A percentile compares a stretch with the other conserved stretches of the same genome.
phyloP scores from a whole-genome alignment of 1,140 invertebrate genomes.

The Meloidogyne hapla region DNA sequence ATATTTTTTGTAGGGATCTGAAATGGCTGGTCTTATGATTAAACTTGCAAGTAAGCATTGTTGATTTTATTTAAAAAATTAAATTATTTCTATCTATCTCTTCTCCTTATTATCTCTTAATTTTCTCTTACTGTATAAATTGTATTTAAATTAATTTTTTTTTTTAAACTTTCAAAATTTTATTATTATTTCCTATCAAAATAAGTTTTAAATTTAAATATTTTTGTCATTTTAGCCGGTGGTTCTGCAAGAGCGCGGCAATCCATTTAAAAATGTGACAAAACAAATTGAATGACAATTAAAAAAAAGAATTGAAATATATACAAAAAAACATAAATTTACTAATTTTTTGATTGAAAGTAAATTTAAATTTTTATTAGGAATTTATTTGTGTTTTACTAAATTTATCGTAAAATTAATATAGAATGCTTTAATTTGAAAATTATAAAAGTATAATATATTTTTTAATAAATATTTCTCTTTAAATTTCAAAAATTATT shows the following conservation, averaged over 20 bases:
- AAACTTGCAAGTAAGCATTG: slow-evolving; percentile 30
- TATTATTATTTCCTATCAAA: too few species aligned
- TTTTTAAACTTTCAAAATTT: too few species aligned
- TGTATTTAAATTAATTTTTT: background rate
- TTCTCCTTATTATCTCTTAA: background rate
- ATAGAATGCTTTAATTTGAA: background rate
- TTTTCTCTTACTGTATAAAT: background rate
- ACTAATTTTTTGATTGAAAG: too few species aligned
- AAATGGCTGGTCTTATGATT: slow-evolving; percentile 30
- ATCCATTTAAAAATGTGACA: background rate
- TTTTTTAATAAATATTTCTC: background rate
- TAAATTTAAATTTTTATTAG: too few species aligned
- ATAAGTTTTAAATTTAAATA: background rate
- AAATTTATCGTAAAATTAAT: too few species aligned
- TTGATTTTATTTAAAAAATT: background rate
- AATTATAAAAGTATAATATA: slow-evolving; percentile 11
- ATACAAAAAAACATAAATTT: too few species aligned
- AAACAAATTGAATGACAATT: background rate
- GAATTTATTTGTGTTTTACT: too few species aligned
- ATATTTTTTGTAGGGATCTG: slow-evolving; percentile 16
- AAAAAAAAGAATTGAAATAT: too few species aligned
- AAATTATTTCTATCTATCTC: background rate
- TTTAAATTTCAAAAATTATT: too few species aligned
- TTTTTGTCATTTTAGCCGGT: background rate
- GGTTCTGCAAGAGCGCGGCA: background rate